Percentiles rank a stretch among this genome's conserved stretches.
Conservation (phyloP, 2,113 vertebrate genomes). For the Cochlearius cochlearius region DNA sequence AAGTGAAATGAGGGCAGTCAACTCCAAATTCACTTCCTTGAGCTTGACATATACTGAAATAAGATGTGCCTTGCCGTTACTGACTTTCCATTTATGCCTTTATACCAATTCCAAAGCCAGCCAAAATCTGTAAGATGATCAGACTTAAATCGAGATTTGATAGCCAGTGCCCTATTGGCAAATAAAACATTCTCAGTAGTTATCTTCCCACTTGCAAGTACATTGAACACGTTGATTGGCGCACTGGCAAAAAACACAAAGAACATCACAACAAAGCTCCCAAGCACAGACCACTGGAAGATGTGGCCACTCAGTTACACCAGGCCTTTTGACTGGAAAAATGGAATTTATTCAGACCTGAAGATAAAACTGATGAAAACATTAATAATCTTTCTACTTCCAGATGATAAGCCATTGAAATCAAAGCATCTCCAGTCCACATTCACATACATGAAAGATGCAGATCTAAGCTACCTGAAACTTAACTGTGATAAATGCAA, state of each 20-base stretch:
- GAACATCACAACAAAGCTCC: background rate
- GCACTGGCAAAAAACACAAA: background rate
- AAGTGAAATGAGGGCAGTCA: background rate
- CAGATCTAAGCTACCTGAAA: background rate
- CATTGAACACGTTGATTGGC: background rate
- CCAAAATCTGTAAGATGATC: background rate
- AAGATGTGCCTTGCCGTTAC: background rate
- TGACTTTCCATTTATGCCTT: background rate
- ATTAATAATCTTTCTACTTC: background rate
- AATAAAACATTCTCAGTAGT: background rate
- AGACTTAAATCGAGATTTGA: background rate
- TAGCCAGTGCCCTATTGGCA: background rate
- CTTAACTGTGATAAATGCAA: background rate
- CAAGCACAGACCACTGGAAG: background rate
- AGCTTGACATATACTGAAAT: background rate
- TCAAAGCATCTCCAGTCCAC: background rate
- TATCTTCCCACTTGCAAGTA: background rate
- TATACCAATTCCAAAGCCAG: background rate
- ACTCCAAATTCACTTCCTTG: background rate
- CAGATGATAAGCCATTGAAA: background rate
- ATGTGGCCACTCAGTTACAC: background rate
- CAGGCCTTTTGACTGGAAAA: background rate
- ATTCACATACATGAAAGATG: background rate
- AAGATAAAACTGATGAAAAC: background rate
- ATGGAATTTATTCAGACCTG: background rate